phyloP scores from a whole-genome alignment of 2,113 vertebrate species.

The Phodopus roborovskii region DNA sequence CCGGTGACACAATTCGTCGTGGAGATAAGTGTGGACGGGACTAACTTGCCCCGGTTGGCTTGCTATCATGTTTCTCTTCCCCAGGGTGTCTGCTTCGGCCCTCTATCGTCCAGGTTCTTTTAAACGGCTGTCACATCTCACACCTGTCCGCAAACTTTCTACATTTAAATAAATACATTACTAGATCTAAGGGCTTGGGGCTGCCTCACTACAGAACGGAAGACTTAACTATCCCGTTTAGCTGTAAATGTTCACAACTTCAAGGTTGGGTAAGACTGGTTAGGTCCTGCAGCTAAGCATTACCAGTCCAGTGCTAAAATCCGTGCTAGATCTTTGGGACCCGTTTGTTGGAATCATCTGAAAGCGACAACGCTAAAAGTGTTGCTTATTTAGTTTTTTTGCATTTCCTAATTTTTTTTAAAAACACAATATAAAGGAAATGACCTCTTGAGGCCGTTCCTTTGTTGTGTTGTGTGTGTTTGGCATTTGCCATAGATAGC shows the following conservation, averaged over 20 bases:
- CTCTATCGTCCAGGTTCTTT: background rate
- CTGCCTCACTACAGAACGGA: background rate
- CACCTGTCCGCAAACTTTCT: background rate
- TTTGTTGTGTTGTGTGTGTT: background rate
- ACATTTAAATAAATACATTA: background rate
- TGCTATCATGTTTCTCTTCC: background rate
- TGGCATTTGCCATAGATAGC: background rate
- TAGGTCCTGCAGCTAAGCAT: background rate
- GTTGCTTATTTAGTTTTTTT: background rate
- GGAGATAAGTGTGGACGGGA: background rate
- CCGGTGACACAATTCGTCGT: background rate
- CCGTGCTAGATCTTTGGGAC: background rate
- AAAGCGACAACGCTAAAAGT: background rate
- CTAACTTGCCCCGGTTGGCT: background rate
- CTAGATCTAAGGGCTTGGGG: background rate
- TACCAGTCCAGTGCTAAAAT: background rate
- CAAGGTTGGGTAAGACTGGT: background rate
- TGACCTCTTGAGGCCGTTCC: background rate
- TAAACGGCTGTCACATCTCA: background rate
- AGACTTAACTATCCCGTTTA: background rate
- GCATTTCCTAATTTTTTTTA: background rate
- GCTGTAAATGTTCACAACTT: background rate
- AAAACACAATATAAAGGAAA: background rate
- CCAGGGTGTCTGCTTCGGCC: background rate
- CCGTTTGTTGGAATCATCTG: background rate